phyloP scores from a whole-genome alignment of 2,113 vertebrate genomes.

The Alexandromys fortis region DNA sequence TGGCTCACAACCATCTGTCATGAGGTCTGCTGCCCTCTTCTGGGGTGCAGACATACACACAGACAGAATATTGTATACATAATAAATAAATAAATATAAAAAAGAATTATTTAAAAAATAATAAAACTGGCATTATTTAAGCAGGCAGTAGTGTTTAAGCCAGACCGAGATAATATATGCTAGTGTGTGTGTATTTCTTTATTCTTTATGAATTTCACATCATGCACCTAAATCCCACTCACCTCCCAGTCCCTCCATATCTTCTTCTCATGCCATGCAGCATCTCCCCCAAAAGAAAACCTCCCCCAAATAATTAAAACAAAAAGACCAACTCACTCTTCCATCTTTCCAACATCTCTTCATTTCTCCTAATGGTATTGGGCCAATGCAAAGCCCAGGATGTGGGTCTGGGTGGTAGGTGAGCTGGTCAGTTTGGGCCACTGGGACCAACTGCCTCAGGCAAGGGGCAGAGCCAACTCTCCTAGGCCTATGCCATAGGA shows the following conservation, averaged over 20 bases:
- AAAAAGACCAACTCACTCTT: not conserved
- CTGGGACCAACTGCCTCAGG: not conserved
- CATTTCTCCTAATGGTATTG: not conserved
- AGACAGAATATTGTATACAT: too few species aligned
- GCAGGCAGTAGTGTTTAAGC: slow-evolving; percentile 7
- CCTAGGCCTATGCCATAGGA: not conserved
- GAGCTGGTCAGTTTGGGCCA: not conserved
- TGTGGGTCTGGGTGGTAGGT: not conserved
- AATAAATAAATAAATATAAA: too few species aligned
- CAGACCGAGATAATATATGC: not conserved
- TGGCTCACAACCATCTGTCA: too few species aligned
- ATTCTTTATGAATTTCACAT: not conserved
- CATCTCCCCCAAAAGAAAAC: not conserved
- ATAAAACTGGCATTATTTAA: slow-evolving; percentile 42
- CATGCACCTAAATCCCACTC: not conserved
- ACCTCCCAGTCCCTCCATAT: not conserved
- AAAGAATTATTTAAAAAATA: too few species aligned
- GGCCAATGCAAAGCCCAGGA: not conserved
- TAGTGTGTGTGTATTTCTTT: not conserved
- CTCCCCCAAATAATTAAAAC: not conserved
- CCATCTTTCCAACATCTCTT: not conserved
- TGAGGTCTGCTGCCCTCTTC: too few species aligned
- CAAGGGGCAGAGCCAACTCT: not conserved
- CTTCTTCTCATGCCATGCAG: not conserved
- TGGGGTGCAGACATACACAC: too few species aligned